A percentile compares a stretch with the other conserved stretches of the same genome.
Evolutionary conservation across 2,888 invertebrate genomes (phyloP).

Genomic region (Drosophila nigricruria): DNA sequence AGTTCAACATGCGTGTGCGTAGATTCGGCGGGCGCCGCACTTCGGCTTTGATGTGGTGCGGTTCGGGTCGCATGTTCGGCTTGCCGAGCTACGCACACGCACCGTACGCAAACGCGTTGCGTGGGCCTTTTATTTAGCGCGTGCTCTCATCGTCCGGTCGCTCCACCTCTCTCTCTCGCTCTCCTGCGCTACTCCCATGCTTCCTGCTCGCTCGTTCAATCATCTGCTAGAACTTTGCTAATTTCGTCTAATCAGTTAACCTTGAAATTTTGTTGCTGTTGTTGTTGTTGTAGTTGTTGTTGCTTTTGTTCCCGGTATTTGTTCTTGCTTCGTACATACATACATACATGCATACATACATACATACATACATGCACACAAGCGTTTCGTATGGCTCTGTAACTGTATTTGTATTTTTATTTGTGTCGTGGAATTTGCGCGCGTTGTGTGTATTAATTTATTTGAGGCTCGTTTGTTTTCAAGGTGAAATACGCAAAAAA

Average conservation of each 20-base stretch:
- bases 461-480: conserved; percentile 76
- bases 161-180: neutral
- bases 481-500: conserved; percentile 77
- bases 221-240: conserved; percentile 76
- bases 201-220: conserved; percentile 50
- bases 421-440: conserved; percentile 68
- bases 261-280: conserved; percentile 70
- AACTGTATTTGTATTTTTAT: conserved; percentile 45
- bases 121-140: conserved; percentile 72
- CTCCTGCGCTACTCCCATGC: neutral
- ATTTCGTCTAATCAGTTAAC: conserved; percentile 82
- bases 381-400: conserved; percentile 18
- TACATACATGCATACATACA: conserved; percentile 9
- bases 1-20: conserved; percentile 60
- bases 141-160: conserved; percentile 66
- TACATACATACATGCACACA: conserved; percentile 30
- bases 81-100: conserved; percentile 62
- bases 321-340: conserved; percentile 51
- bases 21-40: conserved; percentile 39
- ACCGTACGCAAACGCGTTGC: conserved; percentile 56
- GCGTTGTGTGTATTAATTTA: conserved; percentile 71
- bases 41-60: neutral
- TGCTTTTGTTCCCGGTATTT: conserved; percentile 61
- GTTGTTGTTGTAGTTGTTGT: conserved; percentile 16
- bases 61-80: conserved; percentile 27